A percentile compares a stretch with the other conserved stretches of the same genome.
These are phyloP conservation scores for Amphiprion percula DNA, from an alignment of 2,113 vertebrate species.

Conservation along the genomic window DNA sequence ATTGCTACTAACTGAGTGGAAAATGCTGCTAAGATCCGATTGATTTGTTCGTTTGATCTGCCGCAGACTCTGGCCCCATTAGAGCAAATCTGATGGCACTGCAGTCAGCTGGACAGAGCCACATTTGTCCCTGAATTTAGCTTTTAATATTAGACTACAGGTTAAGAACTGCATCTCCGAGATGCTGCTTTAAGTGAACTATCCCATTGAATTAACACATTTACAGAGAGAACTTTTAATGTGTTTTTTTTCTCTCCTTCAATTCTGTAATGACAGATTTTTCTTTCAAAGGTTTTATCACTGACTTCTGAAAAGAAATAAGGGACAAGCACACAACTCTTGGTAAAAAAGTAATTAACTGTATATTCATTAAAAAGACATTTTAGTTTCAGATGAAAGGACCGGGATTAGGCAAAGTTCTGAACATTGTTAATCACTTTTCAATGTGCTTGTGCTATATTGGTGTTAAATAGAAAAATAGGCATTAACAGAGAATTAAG, in stretches of 20 bases:
- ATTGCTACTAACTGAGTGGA: conserved; percentile 58
- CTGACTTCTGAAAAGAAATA: background rate
- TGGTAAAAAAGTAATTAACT: background rate
- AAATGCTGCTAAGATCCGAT: conserved; percentile 54
- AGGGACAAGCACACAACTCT: background rate
- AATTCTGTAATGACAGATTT: background rate
- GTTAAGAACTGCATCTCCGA: too few relatives aligned
- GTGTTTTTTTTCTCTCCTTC: background rate
- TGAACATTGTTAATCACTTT: background rate
- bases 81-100: background rate
- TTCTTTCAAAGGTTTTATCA: background rate
- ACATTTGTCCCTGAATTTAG: background rate
- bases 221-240: too few relatives aligned
- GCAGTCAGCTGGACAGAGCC: background rate
- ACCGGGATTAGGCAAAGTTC: background rate
- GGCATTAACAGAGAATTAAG: background rate
- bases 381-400: background rate
- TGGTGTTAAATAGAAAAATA: background rate
- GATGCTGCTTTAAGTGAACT: too few relatives aligned
- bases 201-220: too few relatives aligned
- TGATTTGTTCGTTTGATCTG: conserved; percentile 48
- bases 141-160: background rate
- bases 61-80: background rate
- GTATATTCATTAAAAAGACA: background rate
- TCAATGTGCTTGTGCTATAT: background rate